Evolutionary conservation across 2,113 vertebrate species (phyloP), one percentile per base, ranked within the genome.

Genomic region (Spea multiplicata): DNA sequence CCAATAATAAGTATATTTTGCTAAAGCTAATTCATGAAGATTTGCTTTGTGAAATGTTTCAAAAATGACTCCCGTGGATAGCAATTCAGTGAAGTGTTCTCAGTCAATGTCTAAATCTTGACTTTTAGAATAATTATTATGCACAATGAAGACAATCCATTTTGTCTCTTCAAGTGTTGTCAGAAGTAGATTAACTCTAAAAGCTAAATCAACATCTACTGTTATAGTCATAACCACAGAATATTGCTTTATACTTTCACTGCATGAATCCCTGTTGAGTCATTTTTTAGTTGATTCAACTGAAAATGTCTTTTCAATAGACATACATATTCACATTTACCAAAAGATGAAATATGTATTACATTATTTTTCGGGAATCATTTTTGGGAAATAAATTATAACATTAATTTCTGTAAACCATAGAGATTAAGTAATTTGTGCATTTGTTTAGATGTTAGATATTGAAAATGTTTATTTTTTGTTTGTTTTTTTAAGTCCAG

Each of bases 131-230:
- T 66, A 76, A 76, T 75, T 75, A 66, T 61, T 69, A 49, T 69
- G 52, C 16, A 44, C 53, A 48, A 30, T 69, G 53, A 70, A 69
- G 52, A 46, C 14, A 76, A 76, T 66, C 49, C 45, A 76, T 76
- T 76, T 13, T 10, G 44, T 68, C 53, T 69, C 75, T 69, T 52
- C 14, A 70, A 76, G 66, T 69, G 75, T 76, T 76, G 66, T 69
- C 75, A 59, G n/a, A 76, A 70, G 75, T 76, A 59, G 75, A 76
- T 76, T 76, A 76, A 76, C 65, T 49, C 66, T 61, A 69, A 76
- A 69, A 76, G 66, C 75, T 59, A 76, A 61, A 76, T 76, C 75
- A 76, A 76, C 75, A 76, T 76, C 48, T 44, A 55, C 6, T 61
- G 55, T 69, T 59, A 76, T 76, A 76, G 30, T 70, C n/a, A 45